These are phyloP conservation scores for Astreopora myriophthalma DNA, from an alignment of 64 coral and sea anemone species.

Conservation along the genomic window DNA sequence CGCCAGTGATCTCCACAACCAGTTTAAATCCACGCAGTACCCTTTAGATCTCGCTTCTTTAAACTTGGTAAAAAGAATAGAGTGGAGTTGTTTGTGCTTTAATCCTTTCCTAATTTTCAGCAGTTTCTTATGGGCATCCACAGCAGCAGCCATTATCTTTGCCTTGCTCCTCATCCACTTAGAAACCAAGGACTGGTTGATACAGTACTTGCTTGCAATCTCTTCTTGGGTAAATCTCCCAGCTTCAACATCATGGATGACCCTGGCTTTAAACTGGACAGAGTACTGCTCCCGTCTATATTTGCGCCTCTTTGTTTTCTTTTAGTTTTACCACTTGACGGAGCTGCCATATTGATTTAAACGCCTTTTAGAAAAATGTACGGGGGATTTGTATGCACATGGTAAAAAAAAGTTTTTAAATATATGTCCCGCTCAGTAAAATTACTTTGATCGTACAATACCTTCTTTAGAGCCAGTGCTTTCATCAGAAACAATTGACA, in stretches of 20 bases:
- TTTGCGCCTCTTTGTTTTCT: no score
- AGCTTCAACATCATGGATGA: conserved; percentile 39
- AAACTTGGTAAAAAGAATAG: conserved; percentile 50
- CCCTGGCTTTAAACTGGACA: conserved; percentile 33
- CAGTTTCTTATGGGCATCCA: conserved; percentile 56
- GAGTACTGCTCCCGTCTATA: no score
- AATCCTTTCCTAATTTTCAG: neutral
- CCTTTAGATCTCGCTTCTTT: conserved; percentile 59
- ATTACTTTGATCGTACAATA: no score
- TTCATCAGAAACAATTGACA: conserved; percentile 35
- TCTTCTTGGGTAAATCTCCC: conserved; percentile 21
- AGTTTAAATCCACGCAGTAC: conserved; percentile 50
- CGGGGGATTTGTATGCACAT: no score
- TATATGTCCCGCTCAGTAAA: no score
- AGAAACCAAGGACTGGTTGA: conserved; percentile 63
- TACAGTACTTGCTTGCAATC: conserved; percentile 33
- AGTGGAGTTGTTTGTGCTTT: conserved; percentile 31
- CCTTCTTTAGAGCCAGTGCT: conserved; percentile 46
- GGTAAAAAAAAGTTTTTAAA: no score
- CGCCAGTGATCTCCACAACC: conserved; percentile 48
- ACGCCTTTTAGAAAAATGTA: no score
- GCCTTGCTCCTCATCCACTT: conserved; percentile 58
- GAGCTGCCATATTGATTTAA: no score
- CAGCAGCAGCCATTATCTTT: conserved; percentile 60
- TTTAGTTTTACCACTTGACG: no score